Percentiles rank a stretch among this genome's conserved stretches.
Evolutionary conservation across 2,888 invertebrate genomes (phyloP).

Genomic region (Latrodectus hesperus): DNA sequence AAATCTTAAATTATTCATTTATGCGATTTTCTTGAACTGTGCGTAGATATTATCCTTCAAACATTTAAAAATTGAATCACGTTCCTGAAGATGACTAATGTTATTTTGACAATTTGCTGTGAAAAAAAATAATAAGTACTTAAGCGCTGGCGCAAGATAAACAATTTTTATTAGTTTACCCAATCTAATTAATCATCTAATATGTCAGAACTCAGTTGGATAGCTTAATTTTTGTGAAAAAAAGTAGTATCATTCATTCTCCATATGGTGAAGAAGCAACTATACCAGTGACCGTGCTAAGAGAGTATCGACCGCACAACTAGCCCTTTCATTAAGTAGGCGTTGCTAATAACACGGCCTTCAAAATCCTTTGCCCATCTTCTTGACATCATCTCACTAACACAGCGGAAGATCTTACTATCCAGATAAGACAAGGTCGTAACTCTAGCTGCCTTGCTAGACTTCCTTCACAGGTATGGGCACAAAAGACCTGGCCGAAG

Average conservation of each 20-base stretch:
- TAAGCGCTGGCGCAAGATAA: too few species aligned
- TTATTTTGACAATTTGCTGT: too few species aligned
- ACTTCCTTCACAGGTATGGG: slow-evolving; percentile 26
- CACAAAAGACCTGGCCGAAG: slow-evolving; percentile 41
- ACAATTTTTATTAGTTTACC: too few species aligned
- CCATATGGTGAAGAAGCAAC: too few species aligned
- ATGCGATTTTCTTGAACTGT: too few species aligned
- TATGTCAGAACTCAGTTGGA: too few species aligned
- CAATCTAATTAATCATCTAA: too few species aligned
- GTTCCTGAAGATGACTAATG: neutral
- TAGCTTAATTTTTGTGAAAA: too few species aligned
- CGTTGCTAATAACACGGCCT: slow-evolving; percentile 60
- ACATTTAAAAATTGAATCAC: slow-evolving; percentile 15
- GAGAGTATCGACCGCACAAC: slow-evolving; percentile 47
- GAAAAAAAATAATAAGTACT: too few species aligned
- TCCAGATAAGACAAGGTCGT: slow-evolving; percentile 56
- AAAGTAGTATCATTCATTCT: too few species aligned
- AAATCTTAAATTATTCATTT: too few species aligned
- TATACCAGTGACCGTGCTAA: slow-evolving; percentile 26
- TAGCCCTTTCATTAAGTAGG: slow-evolving; percentile 65
- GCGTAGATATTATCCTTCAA: slow-evolving; percentile 20
- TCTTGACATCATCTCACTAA: slow-evolving; percentile 26
- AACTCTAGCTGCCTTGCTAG: slow-evolving; percentile 43
- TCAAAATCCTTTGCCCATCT: slow-evolving; percentile 41
- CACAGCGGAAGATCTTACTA: slow-evolving; percentile 25